Percentiles rank a stretch among this genome's conserved stretches.
phyloP scores from a whole-genome alignment of 2,888 invertebrate species.

The Neocrepidodera transversa region DNA sequence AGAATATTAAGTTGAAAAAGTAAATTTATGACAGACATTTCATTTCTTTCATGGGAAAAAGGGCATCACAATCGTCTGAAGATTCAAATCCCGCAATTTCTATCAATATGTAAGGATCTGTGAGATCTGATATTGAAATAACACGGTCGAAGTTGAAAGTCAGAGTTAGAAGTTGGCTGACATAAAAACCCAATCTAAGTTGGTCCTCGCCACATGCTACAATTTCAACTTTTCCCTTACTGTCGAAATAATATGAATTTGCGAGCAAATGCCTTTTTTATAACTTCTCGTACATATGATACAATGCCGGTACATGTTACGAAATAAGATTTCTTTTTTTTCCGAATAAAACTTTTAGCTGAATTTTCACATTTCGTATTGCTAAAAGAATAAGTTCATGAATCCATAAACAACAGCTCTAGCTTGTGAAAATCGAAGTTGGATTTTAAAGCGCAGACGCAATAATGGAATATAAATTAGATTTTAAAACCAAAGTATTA shows the following conservation, averaged over 20 bases:
- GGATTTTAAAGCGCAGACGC: too few species aligned
- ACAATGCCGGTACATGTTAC: slow-evolving; percentile 29
- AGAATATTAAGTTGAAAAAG: slow-evolving; percentile 27
- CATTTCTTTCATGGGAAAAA: slow-evolving; percentile 39
- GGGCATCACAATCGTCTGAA: slow-evolving; percentile 47
- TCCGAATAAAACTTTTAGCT: slow-evolving; percentile 27
- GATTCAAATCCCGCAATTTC: slow-evolving; percentile 49
- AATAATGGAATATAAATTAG: too few species aligned
- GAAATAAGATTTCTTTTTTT: slow-evolving; percentile 29
- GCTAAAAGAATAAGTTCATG: slow-evolving; percentile 7
- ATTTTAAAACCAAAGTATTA: too few species aligned
- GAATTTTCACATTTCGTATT: slow-evolving; percentile 13
- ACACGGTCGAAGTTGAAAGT: slow-evolving; percentile 47
- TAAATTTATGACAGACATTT: slow-evolving; percentile 46
- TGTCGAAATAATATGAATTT: slow-evolving; percentile 48
- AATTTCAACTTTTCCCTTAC: slow-evolving; percentile 49
- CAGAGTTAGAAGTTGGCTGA: slow-evolving; percentile 39
- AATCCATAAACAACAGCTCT: slow-evolving; percentile 6
- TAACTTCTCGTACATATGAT: slow-evolving; percentile 37
- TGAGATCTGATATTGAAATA: slow-evolving; percentile 55
- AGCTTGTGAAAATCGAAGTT: too few species aligned
- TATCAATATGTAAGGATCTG: slow-evolving; percentile 54
- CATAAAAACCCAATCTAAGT: slow-evolving; percentile 56
- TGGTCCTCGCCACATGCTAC: slow-evolving; percentile 53
- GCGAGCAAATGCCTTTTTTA: slow-evolving; percentile 44